Conservation (phyloP, 2,113 vertebrate genomes). For the Plestiodon gilberti region DNA sequence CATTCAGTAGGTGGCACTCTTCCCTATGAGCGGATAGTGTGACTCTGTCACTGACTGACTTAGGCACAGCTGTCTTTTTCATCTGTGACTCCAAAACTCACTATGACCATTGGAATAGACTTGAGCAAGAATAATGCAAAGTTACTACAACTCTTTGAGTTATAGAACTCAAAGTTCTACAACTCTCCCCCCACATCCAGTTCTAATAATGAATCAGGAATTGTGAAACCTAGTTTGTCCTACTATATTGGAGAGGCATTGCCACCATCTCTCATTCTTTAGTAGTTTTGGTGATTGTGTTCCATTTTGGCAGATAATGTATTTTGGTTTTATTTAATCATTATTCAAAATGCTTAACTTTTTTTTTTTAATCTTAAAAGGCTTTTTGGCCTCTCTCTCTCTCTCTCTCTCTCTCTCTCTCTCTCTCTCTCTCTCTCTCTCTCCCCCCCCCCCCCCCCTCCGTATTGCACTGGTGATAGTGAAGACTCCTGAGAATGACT, state of each 20-base stretch:
- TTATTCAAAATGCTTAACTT: too few relatives aligned
- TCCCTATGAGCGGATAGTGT: background rate
- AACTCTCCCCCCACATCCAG: rapidly evolving
- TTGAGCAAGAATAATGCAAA: background rate
- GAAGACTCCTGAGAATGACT: background rate
- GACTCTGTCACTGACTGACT: background rate
- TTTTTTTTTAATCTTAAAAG: too few relatives aligned
- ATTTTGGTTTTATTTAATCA: background rate
- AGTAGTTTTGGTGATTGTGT: background rate
- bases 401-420: too few relatives aligned
- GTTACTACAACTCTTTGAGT: too few relatives aligned
- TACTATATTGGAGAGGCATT: background rate
- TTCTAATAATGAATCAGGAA: background rate
- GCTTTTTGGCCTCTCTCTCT: too few relatives aligned
- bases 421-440: too few relatives aligned
- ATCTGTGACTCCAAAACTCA: background rate
- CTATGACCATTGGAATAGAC: background rate
- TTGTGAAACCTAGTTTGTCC: background rate
- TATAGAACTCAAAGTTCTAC: too few relatives aligned
- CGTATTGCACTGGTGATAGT: background rate
- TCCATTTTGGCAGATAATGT: background rate
- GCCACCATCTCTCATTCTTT: background rate
- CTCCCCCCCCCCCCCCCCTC: too few relatives aligned
- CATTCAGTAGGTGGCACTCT: conserved; percentile 8
- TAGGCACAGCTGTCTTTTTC: background rate